phyloP scores from a whole-genome alignment of 1,140 invertebrate species.

The Calosoma granatense region DNA sequence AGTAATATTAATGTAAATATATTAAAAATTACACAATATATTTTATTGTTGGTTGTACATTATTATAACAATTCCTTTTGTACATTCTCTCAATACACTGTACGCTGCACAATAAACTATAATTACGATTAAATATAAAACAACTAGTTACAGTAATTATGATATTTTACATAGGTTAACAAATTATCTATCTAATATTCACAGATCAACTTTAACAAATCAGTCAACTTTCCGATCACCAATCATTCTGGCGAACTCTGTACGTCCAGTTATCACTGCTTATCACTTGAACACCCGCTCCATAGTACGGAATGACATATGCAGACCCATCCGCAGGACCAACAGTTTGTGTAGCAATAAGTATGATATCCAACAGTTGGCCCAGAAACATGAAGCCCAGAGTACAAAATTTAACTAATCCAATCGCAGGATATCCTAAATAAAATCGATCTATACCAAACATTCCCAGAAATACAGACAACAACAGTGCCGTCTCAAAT shows the following conservation, averaged over 20 bases:
- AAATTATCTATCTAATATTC: no score
- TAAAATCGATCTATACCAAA: constrained; percentile 97
- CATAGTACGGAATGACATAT: constrained; percentile 91
- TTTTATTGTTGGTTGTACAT: no score
- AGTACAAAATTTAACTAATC: constrained; percentile 88
- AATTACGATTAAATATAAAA: no score
- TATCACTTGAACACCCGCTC: constrained; percentile 71
- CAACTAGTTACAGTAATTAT: no score
- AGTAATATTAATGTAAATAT: no score
- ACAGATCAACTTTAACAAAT: no score
- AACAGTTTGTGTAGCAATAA: constrained; percentile 86
- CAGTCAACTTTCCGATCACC: no score
- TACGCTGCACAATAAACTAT: no score
- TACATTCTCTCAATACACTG: no score
- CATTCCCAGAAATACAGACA: constrained; percentile 94
- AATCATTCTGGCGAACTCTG: constrained; percentile 70
- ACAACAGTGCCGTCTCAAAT: constrained; percentile 80
- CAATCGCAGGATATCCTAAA: constrained; percentile 90
- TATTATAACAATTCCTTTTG: no score
- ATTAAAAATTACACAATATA: no score
- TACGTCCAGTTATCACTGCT: constrained; percentile 79
- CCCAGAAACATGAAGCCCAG: constrained; percentile 95
- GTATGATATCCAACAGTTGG: constrained; percentile 87
- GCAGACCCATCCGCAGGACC: constrained; percentile 93
- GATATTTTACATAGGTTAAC: no score